Conservation (phyloP, 2,888 invertebrate species). For the Leucophenga montana region DNA sequence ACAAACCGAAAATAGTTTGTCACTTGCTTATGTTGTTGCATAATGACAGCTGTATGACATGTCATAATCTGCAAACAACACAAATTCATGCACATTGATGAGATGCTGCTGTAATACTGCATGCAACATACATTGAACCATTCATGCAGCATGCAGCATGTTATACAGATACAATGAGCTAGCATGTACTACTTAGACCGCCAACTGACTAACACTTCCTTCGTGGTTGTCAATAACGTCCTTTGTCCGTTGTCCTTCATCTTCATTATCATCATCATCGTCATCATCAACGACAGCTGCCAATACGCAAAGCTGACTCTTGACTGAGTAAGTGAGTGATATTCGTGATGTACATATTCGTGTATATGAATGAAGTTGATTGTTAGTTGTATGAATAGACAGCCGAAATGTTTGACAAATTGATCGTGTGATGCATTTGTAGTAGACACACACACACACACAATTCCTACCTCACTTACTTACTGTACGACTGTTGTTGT, state of each 20-base stretch:
- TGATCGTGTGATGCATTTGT: constrained; percentile 64
- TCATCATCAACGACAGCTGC: constrained; percentile 10
- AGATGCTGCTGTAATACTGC: not conserved
- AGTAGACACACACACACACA: not conserved
- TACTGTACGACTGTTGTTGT: not conserved
- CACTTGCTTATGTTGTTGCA: constrained; percentile 41
- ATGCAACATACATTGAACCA: not conserved
- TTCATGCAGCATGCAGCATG: not conserved
- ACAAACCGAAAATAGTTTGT: constrained; percentile 45
- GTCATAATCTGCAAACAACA: constrained; percentile 46
- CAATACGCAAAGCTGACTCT: constrained; percentile 10
- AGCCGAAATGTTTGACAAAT: constrained; percentile 56
- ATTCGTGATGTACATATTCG: not conserved
- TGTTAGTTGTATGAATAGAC: not conserved
- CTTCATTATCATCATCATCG: not conserved
- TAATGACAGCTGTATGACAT: constrained; percentile 60
- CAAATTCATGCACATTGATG: not conserved
- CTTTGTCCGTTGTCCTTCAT: not conserved
- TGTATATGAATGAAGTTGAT: not conserved
- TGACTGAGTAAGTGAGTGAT: constrained; percentile 2
- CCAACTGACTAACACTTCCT: not conserved
- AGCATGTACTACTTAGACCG: no score
- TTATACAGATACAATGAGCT: not conserved
- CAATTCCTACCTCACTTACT: no score
- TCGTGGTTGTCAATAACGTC: not conserved